Percentiles rank a stretch among this genome's conserved stretches.
These are phyloP conservation scores for Heliconius eleuchia DNA, from an alignment of 1,140 invertebrate genomes.

Conservation along the genomic window DNA sequence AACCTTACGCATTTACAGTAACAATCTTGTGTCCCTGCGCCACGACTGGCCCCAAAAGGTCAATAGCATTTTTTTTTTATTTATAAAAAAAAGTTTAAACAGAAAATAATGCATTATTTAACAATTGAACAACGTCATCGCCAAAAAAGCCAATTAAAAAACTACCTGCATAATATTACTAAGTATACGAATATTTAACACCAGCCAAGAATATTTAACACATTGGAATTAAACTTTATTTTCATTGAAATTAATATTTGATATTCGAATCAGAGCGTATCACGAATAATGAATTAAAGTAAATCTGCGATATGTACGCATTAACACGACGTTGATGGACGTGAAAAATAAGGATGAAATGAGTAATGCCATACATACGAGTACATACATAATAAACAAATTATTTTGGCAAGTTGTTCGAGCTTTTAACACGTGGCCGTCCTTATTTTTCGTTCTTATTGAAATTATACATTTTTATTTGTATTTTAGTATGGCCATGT, in stretches of 20 bases:
- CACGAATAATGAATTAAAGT: constrained; percentile 19
- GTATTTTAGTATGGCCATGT: not conserved
- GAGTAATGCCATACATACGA: constrained; percentile 2
- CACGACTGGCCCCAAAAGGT: too few species aligned
- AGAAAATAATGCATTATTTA: not conserved
- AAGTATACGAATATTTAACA: constrained; percentile 40
- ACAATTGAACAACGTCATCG: not conserved
- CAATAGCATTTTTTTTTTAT: too few species aligned
- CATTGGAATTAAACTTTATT: constrained; percentile 54
- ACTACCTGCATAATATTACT: constrained; percentile 41
- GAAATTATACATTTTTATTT: not conserved
- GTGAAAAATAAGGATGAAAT: constrained; percentile 28
- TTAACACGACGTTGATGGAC: constrained; percentile 52
- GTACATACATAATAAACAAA: not conserved
- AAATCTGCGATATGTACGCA: constrained; percentile 34
- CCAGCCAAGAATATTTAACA: constrained; percentile 55
- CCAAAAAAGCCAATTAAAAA: constrained; percentile 18
- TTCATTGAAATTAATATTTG: constrained; percentile 75
- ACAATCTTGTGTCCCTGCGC: too few species aligned
- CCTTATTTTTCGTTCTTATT: too few species aligned
- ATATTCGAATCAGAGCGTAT: constrained; percentile 59
- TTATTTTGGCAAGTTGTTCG: not conserved
- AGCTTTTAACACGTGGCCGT: not conserved
- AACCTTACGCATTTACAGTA: not conserved
- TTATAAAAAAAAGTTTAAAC: too few species aligned